phyloP scores from a whole-genome alignment of 2,113 vertebrate genomes.

The Sorex araneus region DNA sequence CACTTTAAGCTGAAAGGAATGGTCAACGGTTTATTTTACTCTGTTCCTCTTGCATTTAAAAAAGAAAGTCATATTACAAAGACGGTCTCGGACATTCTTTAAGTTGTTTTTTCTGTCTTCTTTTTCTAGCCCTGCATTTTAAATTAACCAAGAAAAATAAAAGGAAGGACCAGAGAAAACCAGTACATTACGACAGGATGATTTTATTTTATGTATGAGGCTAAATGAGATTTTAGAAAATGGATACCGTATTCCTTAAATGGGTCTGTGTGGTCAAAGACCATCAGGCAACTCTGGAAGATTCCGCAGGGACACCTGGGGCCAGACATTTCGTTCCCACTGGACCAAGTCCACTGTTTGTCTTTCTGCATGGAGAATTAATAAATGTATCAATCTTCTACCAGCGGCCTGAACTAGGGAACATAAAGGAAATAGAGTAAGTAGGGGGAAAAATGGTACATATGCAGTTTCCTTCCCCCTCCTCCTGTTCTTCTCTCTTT shows the following conservation, averaged over 20 bases:
- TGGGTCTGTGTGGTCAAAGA: conserved; percentile 86
- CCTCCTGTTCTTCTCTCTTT: conserved; percentile 66
- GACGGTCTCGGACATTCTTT: conserved; percentile 18
- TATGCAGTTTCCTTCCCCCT: conserved; percentile 81
- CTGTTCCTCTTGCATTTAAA: conserved; percentile 19
- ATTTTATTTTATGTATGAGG: conserved; percentile 83
- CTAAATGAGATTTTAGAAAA: conserved; percentile 88
- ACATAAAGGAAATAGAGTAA: conserved; percentile 85
- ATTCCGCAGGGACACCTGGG: conserved; percentile 86
- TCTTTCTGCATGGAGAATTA: conserved; percentile 90
- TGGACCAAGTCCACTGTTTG: conserved; percentile 86
- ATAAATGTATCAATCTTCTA: conserved; percentile 90
- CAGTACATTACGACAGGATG: conserved; percentile 80
- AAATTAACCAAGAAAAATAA: conserved; percentile 85
- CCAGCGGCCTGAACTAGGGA: conserved; percentile 80
- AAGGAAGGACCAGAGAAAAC: conserved; percentile 79
- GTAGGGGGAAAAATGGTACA: conserved; percentile 77
- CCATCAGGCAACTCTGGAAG: conserved; percentile 85
- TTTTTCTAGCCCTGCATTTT: conserved; percentile 82
- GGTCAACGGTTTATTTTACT: conserved; percentile 37
- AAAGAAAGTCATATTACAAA: conserved; percentile 18
- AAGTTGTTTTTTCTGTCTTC: conserved; percentile 59
- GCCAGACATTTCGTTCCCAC: conserved; percentile 86
- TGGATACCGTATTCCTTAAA: conserved; percentile 82
- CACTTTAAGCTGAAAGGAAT: conserved; percentile 18